Evolutionary conservation across 2,888 invertebrate genomes (phyloP), one percentile per base, ranked within the genome.

Genomic region (Phaonia tiefii): DNA sequence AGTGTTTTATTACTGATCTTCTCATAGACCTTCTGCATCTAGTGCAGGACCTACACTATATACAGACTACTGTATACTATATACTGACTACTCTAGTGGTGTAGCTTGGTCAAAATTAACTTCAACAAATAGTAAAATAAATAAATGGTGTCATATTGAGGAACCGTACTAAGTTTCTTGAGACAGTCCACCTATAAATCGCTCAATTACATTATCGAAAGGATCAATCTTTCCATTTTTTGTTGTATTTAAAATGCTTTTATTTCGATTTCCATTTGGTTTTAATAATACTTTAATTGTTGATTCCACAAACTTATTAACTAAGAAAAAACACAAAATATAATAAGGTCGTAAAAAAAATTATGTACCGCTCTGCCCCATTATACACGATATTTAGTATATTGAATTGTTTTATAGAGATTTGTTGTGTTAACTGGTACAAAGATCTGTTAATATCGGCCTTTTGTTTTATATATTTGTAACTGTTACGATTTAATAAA

Each of bases 401-500:
- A 65, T 85, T 84, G 75, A n/a, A n/a, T n/a, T n/a, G n/a, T n/a
- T n/a, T n/a, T 71, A 82, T 79, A 63, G 75, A 31, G n/a, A n/a
- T n/a, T n/a, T 83, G 67, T 86, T 86, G 42, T n/a, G n/a, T 66
- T 42, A 11, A 17, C 22, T 58, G 15, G 3, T 10, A n/a, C 58
- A 46, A n/a, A 25, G 42, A 65, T 44, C 11, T 42, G 31, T 31
- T 31, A 31, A 31, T 31, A 31, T 31, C 31, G 31, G 31, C 8
- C 31, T 5, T 31, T 31, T 5, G 8, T 31, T 31, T 5, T 31
- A 31, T 31, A 44, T 63, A 75, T 46, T 65, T 83, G 4, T 44
- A 44, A 44, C 76, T 75, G 83, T 85, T 84, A 85, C 86, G 82
- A 77, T 86, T 86, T 85, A 84, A 85, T n/a, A n/a, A 8, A 31